phyloP scores from a whole-genome alignment of 2,113 vertebrate species.

The Shinisaurus crocodilurus region DNA sequence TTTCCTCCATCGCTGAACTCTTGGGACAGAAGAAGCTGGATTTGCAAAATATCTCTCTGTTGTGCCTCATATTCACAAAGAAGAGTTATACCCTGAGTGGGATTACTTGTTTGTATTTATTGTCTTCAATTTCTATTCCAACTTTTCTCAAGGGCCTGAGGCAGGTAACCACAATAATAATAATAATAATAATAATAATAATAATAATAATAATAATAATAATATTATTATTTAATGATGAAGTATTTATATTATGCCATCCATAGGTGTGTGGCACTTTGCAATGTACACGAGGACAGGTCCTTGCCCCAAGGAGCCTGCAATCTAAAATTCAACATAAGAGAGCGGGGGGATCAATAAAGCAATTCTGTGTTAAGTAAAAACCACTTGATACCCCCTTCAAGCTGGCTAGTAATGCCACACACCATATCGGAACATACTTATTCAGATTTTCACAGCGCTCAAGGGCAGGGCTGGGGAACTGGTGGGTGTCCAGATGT shows the following conservation, averaged over 20 bases:
- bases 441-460: neutral
- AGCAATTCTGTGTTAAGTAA: neutral
- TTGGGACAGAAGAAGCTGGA: neutral
- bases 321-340: neutral
- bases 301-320: neutral
- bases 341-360: neutral
- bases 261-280: neutral
- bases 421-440: neutral
- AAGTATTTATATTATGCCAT: neutral
- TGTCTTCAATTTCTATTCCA: neutral
- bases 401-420: neutral
- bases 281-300: neutral
- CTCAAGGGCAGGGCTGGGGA: no score
- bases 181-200: no score
- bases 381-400: neutral
- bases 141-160: neutral
- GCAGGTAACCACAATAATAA: neutral
- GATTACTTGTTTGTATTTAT: neutral
- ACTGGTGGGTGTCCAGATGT: no score
- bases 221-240: neutral
- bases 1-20: neutral
- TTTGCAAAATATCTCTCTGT: neutral
- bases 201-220: no score
- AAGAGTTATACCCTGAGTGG: neutral
- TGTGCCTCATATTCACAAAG: neutral